phyloP scores from a whole-genome alignment of 2,888 invertebrate genomes.

The Shargacucullia verbasci region DNA sequence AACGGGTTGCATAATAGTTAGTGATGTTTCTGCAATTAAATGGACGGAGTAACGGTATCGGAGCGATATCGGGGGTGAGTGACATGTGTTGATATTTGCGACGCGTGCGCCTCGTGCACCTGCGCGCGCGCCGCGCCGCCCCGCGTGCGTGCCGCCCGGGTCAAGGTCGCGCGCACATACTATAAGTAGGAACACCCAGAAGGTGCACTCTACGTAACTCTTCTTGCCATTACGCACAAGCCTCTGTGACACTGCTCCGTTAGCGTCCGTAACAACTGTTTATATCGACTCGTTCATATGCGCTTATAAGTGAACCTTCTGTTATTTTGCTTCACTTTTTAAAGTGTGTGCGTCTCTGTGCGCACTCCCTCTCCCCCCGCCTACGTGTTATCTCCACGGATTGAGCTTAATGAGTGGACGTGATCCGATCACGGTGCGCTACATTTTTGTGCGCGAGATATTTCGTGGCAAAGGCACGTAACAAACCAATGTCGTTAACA shows the following conservation, averaged over 20 bases:
- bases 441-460: constrained; percentile 34
- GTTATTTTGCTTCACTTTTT: too few species aligned
- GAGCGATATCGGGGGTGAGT: constrained; percentile 69
- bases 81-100: constrained; percentile 79
- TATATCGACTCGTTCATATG: too few species aligned
- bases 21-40: constrained; percentile 14
- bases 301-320: too few species aligned
- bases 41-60: constrained; percentile 53
- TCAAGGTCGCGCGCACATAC: constrained; percentile 53
- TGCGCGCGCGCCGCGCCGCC: constrained; percentile 39
- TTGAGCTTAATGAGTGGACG: constrained; percentile 53
- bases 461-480: constrained; percentile 46
- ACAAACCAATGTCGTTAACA: constrained; percentile 50
- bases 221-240: too few species aligned
- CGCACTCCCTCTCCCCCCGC: constrained; percentile 8
- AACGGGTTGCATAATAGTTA: constrained; percentile 27
- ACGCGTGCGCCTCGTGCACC: constrained; percentile 61
- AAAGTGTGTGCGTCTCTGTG: constrained; percentile 6
- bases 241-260: too few species aligned
- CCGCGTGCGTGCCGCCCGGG: constrained; percentile 44
- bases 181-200: background rate
- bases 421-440: constrained; percentile 52
- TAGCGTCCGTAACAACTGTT: too few species aligned
- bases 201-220: background rate
- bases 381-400: background rate